Evolutionary conservation across 2,888 invertebrate species (phyloP), one percentile per base, ranked within the genome.

Genomic region (Hypercompe scribonia): DNA sequence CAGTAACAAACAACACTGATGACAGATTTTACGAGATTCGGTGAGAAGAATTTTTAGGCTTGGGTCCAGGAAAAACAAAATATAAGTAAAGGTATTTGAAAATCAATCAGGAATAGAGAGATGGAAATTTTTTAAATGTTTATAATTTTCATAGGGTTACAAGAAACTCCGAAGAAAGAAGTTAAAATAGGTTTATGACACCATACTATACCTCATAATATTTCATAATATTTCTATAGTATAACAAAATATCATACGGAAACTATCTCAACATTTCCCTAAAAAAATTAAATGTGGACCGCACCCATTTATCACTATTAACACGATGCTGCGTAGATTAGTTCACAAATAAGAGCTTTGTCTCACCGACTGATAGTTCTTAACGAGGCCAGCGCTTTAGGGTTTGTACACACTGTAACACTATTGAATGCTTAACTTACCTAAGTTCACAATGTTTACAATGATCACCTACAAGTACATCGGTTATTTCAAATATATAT

Each of bases 341-440:
- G 89, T 87, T 81, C 82, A 81, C 86, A 86, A 90, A 90, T 90
- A 88, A 87, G 87, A 89, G 85, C 77, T 80, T 84, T 78, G 84
- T 84, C 75, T 81, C 68, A 61, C 73, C 70, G 72, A 63, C 81
- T 81, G 88, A 86, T 88, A 90, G 87, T 88, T 88, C 84, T 80
- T 91, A 91, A 90, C 86, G 88, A 90, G 89, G 79, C 75, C 78
- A 72, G 11, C 66, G 58, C 28, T 54, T 86, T 79, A 85, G 74
- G 85, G 69, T 10, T 54, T 46, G 78, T 78, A 65, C 78, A 89
- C 77, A 81, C 72, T 67, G 50, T 33, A 18, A 50, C 50, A 63
- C 24, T 11, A 10, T 34, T 24, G 10, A 54, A 68, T 54, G 33
- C 33, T 65, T 65, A 46, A 15, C 31, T 3, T 63, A 50, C 3